Evolutionary conservation across 1,140 invertebrate genomes (phyloP).

Genomic region (Luehdorfia chinensis): DNA sequence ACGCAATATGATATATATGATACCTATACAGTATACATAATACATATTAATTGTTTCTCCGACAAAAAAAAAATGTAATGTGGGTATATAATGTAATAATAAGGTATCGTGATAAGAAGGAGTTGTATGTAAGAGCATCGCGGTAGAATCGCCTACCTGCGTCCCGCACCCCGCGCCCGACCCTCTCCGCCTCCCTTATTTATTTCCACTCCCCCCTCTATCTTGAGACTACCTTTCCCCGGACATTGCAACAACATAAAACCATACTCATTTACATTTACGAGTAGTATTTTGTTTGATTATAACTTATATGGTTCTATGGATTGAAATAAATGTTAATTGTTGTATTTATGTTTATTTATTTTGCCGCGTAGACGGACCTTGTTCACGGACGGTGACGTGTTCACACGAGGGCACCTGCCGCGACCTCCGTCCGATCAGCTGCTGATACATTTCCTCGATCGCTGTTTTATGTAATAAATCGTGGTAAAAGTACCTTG

Average conservation of each 20-base stretch:
- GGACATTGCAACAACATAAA: conserved; percentile 57
- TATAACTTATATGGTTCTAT: conserved; percentile 73
- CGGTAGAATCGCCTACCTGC: conserved; percentile 16
- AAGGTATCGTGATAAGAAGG: conserved; percentile 43
- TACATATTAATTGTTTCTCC: conserved; percentile 42
- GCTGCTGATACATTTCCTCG: conserved; percentile 44
- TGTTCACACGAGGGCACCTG: not conserved
- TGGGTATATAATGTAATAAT: conserved; percentile 26
- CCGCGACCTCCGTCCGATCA: conserved; percentile 21
- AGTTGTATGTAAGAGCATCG: conserved; percentile 37
- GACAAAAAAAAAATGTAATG: conserved; percentile 42
- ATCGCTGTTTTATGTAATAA: conserved; percentile 62
- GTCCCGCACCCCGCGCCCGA: conserved; percentile 15
- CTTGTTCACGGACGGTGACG: not conserved
- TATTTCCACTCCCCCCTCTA: conserved; percentile 23
- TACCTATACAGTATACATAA: conserved; percentile 48
- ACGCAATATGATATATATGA: conserved; percentile 48
- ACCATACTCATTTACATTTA: conserved; percentile 64
- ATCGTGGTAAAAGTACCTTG: conserved; percentile 60
- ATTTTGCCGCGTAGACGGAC: conserved; percentile 34
- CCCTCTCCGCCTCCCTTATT: conserved; percentile 43
- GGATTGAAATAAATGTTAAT: conserved; percentile 74
- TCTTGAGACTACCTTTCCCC: not conserved
- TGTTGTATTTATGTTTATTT: conserved; percentile 69
- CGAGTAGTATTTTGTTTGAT: conserved; percentile 65